A percentile compares a stretch with the other conserved stretches of the same genome.
phyloP scores from a whole-genome alignment of 1,140 invertebrate genomes.

The Nomia melanderi region DNA sequence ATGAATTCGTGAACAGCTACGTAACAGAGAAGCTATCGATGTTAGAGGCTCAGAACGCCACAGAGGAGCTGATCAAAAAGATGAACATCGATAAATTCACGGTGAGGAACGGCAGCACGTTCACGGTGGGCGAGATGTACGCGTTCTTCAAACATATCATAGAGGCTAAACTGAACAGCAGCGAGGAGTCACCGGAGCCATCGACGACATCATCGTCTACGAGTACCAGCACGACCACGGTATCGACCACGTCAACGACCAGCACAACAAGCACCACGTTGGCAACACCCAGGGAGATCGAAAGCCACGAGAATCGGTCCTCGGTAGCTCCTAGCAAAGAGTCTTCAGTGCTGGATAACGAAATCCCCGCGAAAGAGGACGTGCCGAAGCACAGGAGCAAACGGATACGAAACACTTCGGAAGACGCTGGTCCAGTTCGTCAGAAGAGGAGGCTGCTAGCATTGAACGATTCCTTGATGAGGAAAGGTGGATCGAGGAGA shows the following conservation, averaged over 20 bases:
- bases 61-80: slow-evolving; percentile 74
- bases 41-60: slow-evolving; percentile 71
- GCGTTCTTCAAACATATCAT: slow-evolving; percentile 81
- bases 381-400: slow-evolving; percentile 76
- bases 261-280: slow-evolving; percentile 21
- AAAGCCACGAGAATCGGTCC: slow-evolving; percentile 46
- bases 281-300: slow-evolving; percentile 28
- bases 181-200: slow-evolving; percentile 30
- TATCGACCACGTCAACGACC: slow-evolving; percentile 34
- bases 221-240: background rate
- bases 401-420: slow-evolving; percentile 74
- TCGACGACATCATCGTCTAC: background rate
- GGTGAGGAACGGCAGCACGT: slow-evolving; percentile 75
- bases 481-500: slow-evolving; percentile 3
- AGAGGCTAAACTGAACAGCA: slow-evolving; percentile 75
- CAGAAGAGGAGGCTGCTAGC: slow-evolving; percentile 74
- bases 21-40: slow-evolving; percentile 75
- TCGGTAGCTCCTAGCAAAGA: slow-evolving; percentile 46
- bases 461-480: slow-evolving; percentile 24
- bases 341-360: slow-evolving; percentile 67
- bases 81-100: slow-evolving; percentile 77
- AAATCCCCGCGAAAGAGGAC: slow-evolving; percentile 73
- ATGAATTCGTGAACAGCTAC: slow-evolving; percentile 78
- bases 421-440: slow-evolving; percentile 58
- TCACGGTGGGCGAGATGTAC: slow-evolving; percentile 77